These are phyloP conservation scores for Parazoanthus darwini DNA, from an alignment of 92 coral and sea anemone species.

Conservation along the genomic window DNA sequence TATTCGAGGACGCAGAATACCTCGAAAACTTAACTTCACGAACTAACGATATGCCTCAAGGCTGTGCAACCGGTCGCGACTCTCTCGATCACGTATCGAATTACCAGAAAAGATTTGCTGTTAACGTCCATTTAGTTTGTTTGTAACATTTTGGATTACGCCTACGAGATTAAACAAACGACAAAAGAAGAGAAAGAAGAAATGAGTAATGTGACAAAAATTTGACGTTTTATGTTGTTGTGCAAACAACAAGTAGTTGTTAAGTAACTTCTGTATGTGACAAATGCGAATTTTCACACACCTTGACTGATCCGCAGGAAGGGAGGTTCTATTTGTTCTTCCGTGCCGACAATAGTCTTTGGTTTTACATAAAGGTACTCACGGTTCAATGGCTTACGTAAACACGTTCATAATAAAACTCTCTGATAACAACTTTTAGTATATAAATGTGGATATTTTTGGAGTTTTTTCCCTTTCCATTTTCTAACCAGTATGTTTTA, in stretches of 20 bases:
- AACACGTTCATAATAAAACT: not conserved
- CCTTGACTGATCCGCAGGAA: not conserved
- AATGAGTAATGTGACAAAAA: not conserved
- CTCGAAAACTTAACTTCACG: not conserved
- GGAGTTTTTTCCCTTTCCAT: not conserved
- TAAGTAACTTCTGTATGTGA: not conserved
- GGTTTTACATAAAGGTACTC: not conserved
- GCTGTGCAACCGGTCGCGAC: not conserved
- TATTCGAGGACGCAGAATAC: not conserved
- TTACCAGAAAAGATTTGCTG: not conserved
- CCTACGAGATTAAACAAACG: not conserved
- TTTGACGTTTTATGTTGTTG: not conserved
- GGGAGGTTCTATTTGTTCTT: not conserved
- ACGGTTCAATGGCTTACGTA: not conserved
- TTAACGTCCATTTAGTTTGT: not conserved
- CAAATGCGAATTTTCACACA: not conserved
- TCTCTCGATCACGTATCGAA: not conserved
- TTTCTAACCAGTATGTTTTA: not conserved
- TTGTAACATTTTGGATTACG: not conserved
- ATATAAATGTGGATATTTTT: not conserved
- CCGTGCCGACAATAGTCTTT: not conserved
- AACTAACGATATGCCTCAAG: not conserved
- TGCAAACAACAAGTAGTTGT: not conserved
- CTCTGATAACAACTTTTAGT: too few species aligned
- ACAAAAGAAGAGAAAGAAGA: not conserved